Evolutionary conservation across 2,113 vertebrate species (phyloP).

Genomic region (Neotragus pygmaeus): DNA sequence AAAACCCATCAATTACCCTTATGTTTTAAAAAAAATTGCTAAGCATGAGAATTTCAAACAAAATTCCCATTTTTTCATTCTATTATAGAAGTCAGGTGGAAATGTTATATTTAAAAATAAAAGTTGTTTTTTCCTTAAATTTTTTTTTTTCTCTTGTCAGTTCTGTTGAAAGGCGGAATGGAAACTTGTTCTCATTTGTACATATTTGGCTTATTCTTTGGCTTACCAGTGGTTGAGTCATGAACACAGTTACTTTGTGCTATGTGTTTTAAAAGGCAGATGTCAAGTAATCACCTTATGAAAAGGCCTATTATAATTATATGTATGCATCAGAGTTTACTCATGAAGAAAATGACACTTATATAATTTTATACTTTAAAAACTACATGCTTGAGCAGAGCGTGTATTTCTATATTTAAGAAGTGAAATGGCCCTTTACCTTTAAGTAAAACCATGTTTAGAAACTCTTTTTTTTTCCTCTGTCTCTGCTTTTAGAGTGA

Average conservation of each 20-base stretch:
- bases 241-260: slow-evolving; percentile 36
- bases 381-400: neutral
- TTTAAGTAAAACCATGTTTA: neutral
- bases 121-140: neutral
- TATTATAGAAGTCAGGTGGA: neutral
- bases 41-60: neutral
- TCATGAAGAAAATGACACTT: slow-evolving; percentile 23
- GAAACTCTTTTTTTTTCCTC: neutral
- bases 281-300: slow-evolving; percentile 17
- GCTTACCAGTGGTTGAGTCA: slow-evolving; percentile 42
- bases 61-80: neutral
- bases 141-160: slow-evolving; percentile 24
- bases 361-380: slow-evolving; percentile 5
- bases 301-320: slow-evolving; percentile 28
- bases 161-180: slow-evolving; percentile 13
- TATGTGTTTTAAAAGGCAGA: slow-evolving; percentile 47
- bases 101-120: neutral
- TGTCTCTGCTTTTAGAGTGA: neutral
- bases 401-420: neutral
- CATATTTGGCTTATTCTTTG: neutral
- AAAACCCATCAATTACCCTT: neutral
- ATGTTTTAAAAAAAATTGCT: neutral
- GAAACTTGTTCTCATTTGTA: slow-evolving; percentile 37
- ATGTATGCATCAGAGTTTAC: neutral
- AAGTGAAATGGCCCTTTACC: neutral